Percentiles rank a stretch among this genome's conserved stretches.
Evolutionary conservation across 1,140 invertebrate species (phyloP).

Genomic region (Dendrolimus kikuchii): DNA sequence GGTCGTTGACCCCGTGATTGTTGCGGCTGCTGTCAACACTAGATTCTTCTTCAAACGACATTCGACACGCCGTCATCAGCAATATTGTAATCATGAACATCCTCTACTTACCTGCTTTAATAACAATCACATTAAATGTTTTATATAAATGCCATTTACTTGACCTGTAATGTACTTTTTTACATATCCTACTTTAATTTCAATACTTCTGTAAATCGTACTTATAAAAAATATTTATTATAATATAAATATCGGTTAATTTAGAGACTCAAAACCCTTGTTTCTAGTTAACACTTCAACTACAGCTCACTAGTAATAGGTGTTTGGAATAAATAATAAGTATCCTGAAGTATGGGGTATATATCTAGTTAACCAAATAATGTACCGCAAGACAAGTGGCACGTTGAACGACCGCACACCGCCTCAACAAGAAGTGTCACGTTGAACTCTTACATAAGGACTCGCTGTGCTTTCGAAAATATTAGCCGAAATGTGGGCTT

Average conservation of each 20-base stretch:
- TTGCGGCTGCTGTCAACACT: slow-evolving; percentile 41
- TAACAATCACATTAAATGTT: slow-evolving; percentile 13
- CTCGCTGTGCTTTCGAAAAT: slow-evolving; percentile 65
- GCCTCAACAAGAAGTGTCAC: slow-evolving; percentile 56
- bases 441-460: slow-evolving; percentile 70
- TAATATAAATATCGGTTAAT: too few relatives aligned
- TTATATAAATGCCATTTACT: not conserved
- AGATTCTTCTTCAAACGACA: slow-evolving; percentile 58
- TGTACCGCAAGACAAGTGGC: slow-evolving; percentile 57
- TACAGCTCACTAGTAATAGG: too few relatives aligned
- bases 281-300: too few relatives aligned
- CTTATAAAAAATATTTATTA: too few relatives aligned
- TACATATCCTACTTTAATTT: not conserved
- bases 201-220: too few relatives aligned
- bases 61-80: slow-evolving; percentile 41
- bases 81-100: slow-evolving; percentile 36
- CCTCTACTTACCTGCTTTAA: slow-evolving; percentile 24
- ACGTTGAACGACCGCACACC: slow-evolving; percentile 40
- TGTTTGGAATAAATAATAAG: too few relatives aligned
- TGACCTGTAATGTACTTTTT: too few relatives aligned
- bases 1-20: slow-evolving; percentile 48
- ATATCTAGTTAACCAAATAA: slow-evolving; percentile 43
- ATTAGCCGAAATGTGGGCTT: slow-evolving; percentile 52
- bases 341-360: not conserved
- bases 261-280: too few relatives aligned